Percentiles rank a stretch among this genome's conserved stretches.
Conservation (phyloP, 2,888 invertebrate species). For the Plebejus argus region DNA sequence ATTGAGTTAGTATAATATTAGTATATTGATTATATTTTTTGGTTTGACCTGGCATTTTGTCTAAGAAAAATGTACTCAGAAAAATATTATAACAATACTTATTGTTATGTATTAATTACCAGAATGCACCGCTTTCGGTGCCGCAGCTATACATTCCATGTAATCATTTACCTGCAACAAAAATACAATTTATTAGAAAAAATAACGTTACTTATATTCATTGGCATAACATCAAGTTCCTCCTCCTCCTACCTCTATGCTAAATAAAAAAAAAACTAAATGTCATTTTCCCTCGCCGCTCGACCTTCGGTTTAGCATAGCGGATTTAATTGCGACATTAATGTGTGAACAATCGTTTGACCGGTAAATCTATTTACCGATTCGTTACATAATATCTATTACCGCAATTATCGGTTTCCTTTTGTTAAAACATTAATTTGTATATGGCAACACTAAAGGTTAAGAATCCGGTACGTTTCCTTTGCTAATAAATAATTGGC, state of each 20-base stretch:
- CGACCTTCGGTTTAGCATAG: conserved; percentile 18
- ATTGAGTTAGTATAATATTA: too few species aligned
- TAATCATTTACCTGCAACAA: conserved; percentile 24
- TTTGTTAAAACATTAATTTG: conserved; percentile 39
- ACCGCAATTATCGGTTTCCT: conserved; percentile 41
- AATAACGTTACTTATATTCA: background rate
- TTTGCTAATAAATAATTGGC: conserved; percentile 41
- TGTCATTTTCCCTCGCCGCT: background rate
- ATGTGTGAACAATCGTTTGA: conserved; percentile 27
- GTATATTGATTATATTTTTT: too few species aligned
- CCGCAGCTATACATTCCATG: background rate
- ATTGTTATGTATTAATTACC: too few species aligned
- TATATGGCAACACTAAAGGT: conserved; percentile 41
- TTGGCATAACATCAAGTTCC: background rate
- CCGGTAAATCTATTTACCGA: conserved; percentile 38
- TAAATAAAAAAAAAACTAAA: conserved; percentile 7
- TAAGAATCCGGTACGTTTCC: conserved; percentile 44
- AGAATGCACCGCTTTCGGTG: background rate
- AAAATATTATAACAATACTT: too few species aligned
- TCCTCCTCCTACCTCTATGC: background rate
- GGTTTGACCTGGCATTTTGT: too few species aligned
- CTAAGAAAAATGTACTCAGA: too few species aligned
- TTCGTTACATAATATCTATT: conserved; percentile 41
- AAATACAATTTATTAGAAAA: background rate
- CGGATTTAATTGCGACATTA: conserved; percentile 31